phyloP scores from a whole-genome alignment of 1,140 invertebrate species.

The Rhopalosiphum padi region DNA sequence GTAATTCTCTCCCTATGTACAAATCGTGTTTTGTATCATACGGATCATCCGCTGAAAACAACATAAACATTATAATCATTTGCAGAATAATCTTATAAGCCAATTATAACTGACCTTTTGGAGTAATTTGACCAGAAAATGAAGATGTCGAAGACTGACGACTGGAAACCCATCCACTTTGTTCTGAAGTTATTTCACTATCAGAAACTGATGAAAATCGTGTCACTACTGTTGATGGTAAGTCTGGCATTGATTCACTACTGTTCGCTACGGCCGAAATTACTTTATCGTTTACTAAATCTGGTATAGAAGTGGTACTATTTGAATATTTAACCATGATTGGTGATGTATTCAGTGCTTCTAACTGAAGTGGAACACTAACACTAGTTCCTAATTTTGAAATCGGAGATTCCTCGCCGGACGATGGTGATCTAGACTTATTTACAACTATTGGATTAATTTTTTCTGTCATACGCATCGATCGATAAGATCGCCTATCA shows the following conservation, averaged over 20 bases:
- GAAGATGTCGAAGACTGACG: constrained; percentile 62
- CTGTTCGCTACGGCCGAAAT: constrained; percentile 10
- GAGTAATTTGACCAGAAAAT: constrained; percentile 63
- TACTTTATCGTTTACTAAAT: constrained; percentile 24
- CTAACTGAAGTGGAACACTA: constrained; percentile 42
- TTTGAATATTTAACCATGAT: constrained; percentile 35
- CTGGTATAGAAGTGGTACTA: constrained; percentile 35
- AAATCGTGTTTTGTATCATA: constrained; percentile 13
- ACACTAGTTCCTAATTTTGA: constrained; percentile 46
- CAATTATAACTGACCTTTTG: constrained; percentile 58
- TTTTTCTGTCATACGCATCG: neutral
- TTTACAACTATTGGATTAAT: neutral
- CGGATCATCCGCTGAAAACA: constrained; percentile 34
- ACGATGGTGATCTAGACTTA: neutral
- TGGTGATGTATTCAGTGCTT: constrained; percentile 21
- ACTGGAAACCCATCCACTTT: constrained; percentile 66
- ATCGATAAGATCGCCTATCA: neutral
- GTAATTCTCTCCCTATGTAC: constrained; percentile 43
- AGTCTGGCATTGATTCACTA: constrained; percentile 65
- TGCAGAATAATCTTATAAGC: neutral
- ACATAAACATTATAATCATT: neutral
- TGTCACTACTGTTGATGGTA: constrained; percentile 63
- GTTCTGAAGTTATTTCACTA: constrained; percentile 64
- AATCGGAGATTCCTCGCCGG: neutral
- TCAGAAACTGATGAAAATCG: constrained; percentile 61